A percentile compares a stretch with the other conserved stretches of the same genome.
These are phyloP conservation scores for Drosophila watanabei DNA, from an alignment of 1,140 invertebrate species.

Conservation along the genomic window DNA sequence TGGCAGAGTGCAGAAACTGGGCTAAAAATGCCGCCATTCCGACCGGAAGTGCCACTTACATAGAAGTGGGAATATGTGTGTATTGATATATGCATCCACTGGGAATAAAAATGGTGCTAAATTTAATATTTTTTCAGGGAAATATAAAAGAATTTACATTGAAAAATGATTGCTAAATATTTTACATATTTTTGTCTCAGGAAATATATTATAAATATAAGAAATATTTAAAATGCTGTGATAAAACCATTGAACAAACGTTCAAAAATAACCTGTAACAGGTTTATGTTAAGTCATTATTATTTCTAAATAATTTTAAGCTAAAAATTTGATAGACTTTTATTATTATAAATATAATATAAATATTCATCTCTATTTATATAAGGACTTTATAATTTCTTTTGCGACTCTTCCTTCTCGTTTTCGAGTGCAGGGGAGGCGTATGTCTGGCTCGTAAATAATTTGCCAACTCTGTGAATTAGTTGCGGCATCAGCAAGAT, in stretches of 20 bases:
- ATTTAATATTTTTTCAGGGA: neutral
- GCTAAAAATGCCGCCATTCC: conserved; percentile 44
- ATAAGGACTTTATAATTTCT: no score
- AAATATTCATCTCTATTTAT: neutral
- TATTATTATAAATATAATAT: neutral
- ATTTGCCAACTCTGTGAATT: conserved; percentile 61
- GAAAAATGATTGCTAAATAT: neutral
- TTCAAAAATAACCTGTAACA: neutral
- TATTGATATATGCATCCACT: conserved; percentile 15
- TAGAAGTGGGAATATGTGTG: conserved; percentile 6
- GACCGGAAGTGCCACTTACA: conserved; percentile 59
- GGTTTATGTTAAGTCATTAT: neutral
- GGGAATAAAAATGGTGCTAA: no score
- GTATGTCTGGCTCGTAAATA: conserved; percentile 49
- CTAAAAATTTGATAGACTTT: accelerated
- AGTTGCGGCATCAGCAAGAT: conserved; percentile 67
- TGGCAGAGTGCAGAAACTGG: conserved; percentile 31
- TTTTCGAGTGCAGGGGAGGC: neutral
- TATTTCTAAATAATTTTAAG: neutral
- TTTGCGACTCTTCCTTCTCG: neutral
- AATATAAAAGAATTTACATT: neutral
- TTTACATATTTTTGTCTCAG: neutral
- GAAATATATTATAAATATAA: neutral
- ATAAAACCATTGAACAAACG: neutral
- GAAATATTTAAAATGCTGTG: no score